phyloP scores from a whole-genome alignment of 2,888 invertebrate genomes.

The Mystacides longicornis region DNA sequence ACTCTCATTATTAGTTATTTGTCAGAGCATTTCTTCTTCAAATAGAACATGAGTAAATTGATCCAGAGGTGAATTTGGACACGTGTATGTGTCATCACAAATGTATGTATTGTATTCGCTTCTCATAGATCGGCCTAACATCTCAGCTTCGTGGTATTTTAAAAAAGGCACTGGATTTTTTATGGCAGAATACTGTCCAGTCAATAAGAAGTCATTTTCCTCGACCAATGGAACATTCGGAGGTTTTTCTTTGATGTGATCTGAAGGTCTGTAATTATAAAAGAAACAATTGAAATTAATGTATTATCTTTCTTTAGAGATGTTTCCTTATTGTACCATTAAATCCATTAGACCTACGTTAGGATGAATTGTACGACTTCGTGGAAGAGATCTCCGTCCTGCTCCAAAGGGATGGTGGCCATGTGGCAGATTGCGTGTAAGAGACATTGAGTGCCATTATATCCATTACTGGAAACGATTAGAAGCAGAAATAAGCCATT shows the following conservation, averaged over 20 bases:
- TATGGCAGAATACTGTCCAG: neutral
- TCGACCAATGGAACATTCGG: neutral
- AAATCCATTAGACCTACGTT: constrained; percentile 51
- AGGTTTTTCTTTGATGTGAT: no score
- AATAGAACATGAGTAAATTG: constrained; percentile 20
- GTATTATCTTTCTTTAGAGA: neutral
- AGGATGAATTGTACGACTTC: constrained; percentile 60
- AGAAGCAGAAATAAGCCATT: neutral
- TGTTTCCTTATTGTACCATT: neutral
- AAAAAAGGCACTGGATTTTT: constrained; percentile 13
- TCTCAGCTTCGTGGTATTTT: constrained; percentile 19
- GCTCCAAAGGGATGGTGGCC: constrained; percentile 53
- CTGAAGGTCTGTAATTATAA: constrained; percentile 19
- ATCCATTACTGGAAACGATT: constrained; percentile 48
- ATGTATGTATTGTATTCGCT: constrained; percentile 32
- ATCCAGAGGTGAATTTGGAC: constrained; percentile 28
- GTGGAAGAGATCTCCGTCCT: constrained; percentile 52
- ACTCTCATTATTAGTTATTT: no score
- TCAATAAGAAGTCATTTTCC: no score
- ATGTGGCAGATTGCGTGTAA: constrained; percentile 60
- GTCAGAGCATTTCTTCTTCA: no score
- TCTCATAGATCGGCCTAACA: constrained; percentile 11
- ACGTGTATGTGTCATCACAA: constrained; percentile 33
- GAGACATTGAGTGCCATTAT: constrained; percentile 59
- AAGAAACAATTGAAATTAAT: neutral